These are phyloP conservation scores for Oncorhynchus gorbuscha DNA, from an alignment of 2,113 vertebrate species.

Conservation along the genomic window DNA sequence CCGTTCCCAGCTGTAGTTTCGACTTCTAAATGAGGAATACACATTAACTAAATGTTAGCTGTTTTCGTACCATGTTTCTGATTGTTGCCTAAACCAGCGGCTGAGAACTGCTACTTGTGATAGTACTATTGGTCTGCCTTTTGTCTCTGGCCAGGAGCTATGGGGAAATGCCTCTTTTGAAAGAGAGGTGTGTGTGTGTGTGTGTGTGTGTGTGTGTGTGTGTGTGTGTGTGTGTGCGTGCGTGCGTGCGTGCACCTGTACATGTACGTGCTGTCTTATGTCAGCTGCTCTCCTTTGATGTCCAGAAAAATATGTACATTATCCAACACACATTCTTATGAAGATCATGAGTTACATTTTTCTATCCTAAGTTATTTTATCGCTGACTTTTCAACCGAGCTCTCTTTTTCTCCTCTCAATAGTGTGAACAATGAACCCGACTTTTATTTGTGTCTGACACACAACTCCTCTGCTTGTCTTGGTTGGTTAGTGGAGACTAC, in stretches of 20 bases:
- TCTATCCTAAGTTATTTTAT: too few species aligned
- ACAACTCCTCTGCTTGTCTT: constrained; percentile 40
- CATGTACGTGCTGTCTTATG: background rate
- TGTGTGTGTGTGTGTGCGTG: background rate
- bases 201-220: background rate
- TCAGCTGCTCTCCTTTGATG: too few species aligned
- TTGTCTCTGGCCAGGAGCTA: background rate
- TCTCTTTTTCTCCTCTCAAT: background rate
- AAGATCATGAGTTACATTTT: background rate
- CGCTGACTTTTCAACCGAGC: background rate
- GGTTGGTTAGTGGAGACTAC: constrained; percentile 1
- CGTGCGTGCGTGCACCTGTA: background rate
- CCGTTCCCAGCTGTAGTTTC: too few species aligned
- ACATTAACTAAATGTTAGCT: background rate
- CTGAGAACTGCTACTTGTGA: constrained; percentile 36
- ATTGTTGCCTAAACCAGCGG: constrained; percentile 14
- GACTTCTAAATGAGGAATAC: background rate
- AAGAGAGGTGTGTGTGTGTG: constrained; percentile 7
- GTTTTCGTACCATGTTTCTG: background rate
- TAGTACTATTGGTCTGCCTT: background rate
- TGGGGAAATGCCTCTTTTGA: background rate
- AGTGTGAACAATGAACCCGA: background rate
- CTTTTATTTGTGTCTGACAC: constrained; percentile 11
- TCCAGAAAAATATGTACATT: too few species aligned
- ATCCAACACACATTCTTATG: background rate